A percentile compares a stretch with the other conserved stretches of the same genome.
Conservation (phyloP, 2,797 vertebrate species). For the Kryptolebias ocellatus region DNA sequence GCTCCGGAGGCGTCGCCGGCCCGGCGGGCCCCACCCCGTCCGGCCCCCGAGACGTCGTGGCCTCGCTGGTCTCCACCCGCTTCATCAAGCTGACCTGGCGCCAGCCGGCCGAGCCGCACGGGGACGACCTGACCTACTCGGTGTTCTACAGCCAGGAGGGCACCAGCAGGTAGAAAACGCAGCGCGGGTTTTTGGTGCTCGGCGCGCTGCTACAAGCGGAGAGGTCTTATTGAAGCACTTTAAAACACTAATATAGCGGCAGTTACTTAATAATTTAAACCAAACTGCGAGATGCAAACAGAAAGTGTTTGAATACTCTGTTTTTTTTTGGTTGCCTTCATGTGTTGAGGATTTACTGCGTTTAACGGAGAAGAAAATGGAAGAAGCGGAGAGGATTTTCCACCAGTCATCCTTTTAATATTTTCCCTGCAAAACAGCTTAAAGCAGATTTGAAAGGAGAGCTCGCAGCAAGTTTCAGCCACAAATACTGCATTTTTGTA, state of each 20-base stretch:
- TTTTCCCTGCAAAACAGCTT: conserved; percentile 26
- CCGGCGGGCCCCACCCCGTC: conserved; percentile 90
- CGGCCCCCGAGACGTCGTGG: conserved; percentile 94
- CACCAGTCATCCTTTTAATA: conserved; percentile 17
- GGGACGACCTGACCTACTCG: conserved; percentile 94
- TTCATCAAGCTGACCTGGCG: conserved; percentile 99
- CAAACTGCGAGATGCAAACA: conserved; percentile 4
- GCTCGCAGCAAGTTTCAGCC: background rate
- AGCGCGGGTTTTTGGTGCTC: conserved; percentile 78
- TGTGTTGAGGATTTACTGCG: too few species aligned
- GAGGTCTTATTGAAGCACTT: conserved; percentile 34
- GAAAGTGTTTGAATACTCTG: too few species aligned
- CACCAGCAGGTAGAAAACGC: conserved; percentile 85
- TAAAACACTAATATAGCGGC: background rate
- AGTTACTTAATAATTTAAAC: conserved; percentile 43
- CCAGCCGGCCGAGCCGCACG: conserved; percentile 91
- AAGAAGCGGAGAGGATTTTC: conserved; percentile 33
- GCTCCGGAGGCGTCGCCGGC: conserved; percentile 82
- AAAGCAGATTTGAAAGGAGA: conserved; percentile 14
- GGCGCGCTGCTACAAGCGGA: background rate
- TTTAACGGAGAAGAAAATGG: too few species aligned
- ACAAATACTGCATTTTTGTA: background rate
- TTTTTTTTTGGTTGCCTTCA: too few species aligned
- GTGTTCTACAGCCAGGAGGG: conserved; percentile 96
- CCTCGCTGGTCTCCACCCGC: conserved; percentile 95